Conservation (phyloP, 2,113 vertebrate species). For the Bombycilla garrulus region DNA sequence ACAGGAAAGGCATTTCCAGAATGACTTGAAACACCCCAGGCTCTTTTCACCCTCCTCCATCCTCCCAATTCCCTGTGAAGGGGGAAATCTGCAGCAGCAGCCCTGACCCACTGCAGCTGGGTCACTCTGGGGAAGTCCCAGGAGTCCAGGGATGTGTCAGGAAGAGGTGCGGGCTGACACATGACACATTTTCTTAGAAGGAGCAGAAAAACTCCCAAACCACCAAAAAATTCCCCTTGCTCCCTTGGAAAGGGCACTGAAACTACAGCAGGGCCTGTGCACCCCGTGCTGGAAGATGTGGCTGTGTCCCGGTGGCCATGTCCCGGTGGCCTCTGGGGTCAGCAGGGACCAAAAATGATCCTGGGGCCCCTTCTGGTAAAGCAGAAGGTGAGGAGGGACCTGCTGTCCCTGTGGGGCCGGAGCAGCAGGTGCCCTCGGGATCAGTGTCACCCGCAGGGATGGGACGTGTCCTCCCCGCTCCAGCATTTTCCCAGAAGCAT, state of each 20-base stretch:
- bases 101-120: neutral
- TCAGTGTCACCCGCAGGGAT: neutral
- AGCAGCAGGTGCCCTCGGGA: neutral
- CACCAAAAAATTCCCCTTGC: neutral
- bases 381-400: neutral
- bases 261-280: neutral
- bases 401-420: neutral
- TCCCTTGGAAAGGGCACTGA: neutral
- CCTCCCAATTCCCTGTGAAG: neutral
- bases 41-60: neutral
- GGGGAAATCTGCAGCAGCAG: neutral
- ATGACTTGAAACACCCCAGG: neutral
- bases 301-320: rapidly evolving
- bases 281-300: neutral
- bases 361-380: neutral
- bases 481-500: neutral
- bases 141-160: rapidly evolving
- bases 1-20: neutral
- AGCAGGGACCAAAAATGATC: neutral
- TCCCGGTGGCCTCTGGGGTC: neutral
- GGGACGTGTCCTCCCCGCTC: neutral
- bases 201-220: neutral
- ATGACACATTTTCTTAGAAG: neutral
- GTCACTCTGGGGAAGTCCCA: rapidly evolving
- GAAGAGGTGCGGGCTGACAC: neutral